A percentile compares a stretch with the other conserved stretches of the same genome.
Conservation (phyloP, 2,797 vertebrate species). For the Chaenodraco wilsoni region DNA sequence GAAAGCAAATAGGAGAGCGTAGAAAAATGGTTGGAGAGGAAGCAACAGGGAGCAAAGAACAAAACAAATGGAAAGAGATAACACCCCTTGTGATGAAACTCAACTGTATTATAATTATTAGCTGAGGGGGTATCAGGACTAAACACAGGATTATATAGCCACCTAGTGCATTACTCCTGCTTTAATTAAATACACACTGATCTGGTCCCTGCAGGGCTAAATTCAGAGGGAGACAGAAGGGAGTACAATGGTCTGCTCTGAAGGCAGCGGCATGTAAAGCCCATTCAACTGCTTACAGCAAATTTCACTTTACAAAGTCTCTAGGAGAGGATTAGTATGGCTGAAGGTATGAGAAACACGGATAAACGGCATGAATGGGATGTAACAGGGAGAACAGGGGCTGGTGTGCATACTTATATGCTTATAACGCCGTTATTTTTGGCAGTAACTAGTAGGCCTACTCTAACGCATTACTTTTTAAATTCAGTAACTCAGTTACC, state of each 20-base stretch:
- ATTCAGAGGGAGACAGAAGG: constrained; percentile 40
- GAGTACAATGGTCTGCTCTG: constrained; percentile 31
- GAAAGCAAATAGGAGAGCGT: not conserved
- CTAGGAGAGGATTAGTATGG: constrained; percentile 20
- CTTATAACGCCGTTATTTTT: no score
- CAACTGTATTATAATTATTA: constrained; percentile 55
- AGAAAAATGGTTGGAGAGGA: not conserved
- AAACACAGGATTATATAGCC: constrained; percentile 64
- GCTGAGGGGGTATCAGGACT: constrained; percentile 55
- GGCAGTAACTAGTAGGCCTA: no score
- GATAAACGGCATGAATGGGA: not conserved
- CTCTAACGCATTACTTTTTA: no score
- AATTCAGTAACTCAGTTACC: no score
- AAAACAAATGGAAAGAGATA: not conserved
- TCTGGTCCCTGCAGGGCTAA: constrained; percentile 59
- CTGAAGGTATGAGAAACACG: constrained; percentile 1
- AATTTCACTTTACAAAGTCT: constrained; percentile 29
- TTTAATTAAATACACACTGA: constrained; percentile 75
- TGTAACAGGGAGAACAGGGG: not conserved
- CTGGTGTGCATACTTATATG: not conserved
- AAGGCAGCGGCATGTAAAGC: constrained; percentile 41
- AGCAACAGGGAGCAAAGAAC: not conserved
- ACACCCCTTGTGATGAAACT: constrained; percentile 43
- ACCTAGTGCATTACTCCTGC: constrained; percentile 48
- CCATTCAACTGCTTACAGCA: constrained; percentile 40